Evolutionary conservation across 2,797 vertebrate genomes (phyloP).

Genomic region (Thunnus albacares): DNA sequence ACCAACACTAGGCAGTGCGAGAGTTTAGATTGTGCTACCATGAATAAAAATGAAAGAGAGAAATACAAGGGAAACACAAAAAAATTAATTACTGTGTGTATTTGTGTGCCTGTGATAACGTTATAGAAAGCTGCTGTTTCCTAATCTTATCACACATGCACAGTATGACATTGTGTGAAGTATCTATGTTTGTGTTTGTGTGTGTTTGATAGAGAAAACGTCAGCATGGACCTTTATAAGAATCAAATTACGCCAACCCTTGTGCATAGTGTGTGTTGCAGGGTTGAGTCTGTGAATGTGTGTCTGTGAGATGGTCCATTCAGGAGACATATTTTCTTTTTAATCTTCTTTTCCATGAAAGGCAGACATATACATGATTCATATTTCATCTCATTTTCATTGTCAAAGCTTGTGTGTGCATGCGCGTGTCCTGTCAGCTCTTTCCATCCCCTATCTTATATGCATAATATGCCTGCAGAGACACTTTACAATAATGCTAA

Average conservation of each 20-base stretch:
- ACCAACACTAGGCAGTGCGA: no score
- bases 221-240: constrained; percentile 14
- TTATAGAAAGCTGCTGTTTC: not conserved
- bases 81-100: no score
- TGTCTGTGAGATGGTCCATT: not conserved
- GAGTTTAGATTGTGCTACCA: no score
- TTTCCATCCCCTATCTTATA: constrained; percentile 32
- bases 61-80: no score
- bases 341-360: constrained; percentile 17
- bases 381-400: constrained; percentile 20
- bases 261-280: not conserved
- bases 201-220: constrained; percentile 19
- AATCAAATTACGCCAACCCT: constrained; percentile 2
- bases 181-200: not conserved
- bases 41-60: no score
- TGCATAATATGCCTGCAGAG: constrained; percentile 19
- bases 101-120: not conserved
- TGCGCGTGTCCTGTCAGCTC: constrained; percentile 26
- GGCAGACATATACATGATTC: constrained; percentile 10
- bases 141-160: not conserved
- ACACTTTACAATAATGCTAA: constrained; percentile 46
- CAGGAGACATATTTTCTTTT: not conserved
- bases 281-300: not conserved
- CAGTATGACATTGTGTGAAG: not conserved
- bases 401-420: not conserved